Base-by-base conservation (phyloP, 1,140 invertebrate species). In the Tetranychus urticae region DNA sequence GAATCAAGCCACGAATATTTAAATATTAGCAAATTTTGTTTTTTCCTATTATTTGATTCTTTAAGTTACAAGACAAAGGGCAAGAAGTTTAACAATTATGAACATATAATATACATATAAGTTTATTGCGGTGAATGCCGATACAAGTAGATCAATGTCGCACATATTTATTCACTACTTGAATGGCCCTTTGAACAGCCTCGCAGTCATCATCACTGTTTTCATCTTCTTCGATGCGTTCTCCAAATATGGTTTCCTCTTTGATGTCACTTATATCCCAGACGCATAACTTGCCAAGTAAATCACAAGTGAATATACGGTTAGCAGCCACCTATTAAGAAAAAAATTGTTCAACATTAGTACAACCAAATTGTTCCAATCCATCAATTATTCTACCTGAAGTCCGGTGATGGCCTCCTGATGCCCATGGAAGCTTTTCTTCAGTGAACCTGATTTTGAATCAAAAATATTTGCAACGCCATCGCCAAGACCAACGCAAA, bases 371-470 rank as follows among this genome's bases (percentile, higher is more conserved):
- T n/a, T 2, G 2, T 12, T 8, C 2, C 8, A 52, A n/a, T n/a
- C 14, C 5, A 14, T 39, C 37, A 37, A n/a, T 36, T 3, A 8
- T 57, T 34, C 50, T 48, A 67, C 67, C 60, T 68, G 70, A 13
- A 78, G 52, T 42, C 70, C 69, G 39, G 72, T 74, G 35, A 77
- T 68, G 23, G 72, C 69, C 12, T 67, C 69, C 50, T 67, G 64
- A 61, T 77, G 75, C 1, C 75, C 76, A 45, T 66, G 64, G 65
- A 74, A 75, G 3, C 66, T 66, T 31, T 72, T 63, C 66, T 71
- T 72, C 14, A 76, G 62, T 7, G 70, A 67, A 48, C 74, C 77
- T 23, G 74, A 75, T 67, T 77, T 77, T n/a, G 76, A 71, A 66
- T 78, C 75, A 66, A 69, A 78, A 50, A 71, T 70, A 54, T 75